Percentiles rank a stretch among this genome's conserved stretches.
Conservation (phyloP, 2,113 vertebrate species). For the Oreocharis arfaki region DNA sequence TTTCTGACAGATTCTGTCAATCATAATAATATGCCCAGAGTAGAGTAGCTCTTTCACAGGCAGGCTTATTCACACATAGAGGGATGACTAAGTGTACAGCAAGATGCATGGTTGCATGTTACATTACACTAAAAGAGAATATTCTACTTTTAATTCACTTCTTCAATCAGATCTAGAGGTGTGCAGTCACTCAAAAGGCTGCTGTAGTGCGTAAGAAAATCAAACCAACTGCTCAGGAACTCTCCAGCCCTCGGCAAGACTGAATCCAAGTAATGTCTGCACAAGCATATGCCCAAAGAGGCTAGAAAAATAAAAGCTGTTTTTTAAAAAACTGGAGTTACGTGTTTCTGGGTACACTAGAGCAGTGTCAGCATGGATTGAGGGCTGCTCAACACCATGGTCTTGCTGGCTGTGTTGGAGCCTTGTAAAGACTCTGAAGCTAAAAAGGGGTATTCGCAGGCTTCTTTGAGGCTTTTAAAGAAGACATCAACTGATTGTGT, state of each 20-base stretch:
- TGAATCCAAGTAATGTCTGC: not conserved
- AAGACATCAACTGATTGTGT: not conserved
- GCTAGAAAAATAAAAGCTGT: not conserved
- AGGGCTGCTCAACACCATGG: not conserved
- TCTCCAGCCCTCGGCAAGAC: not conserved
- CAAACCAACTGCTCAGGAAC: not conserved
- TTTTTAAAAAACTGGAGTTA: not conserved
- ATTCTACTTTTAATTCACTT: slow-evolving; percentile 4
- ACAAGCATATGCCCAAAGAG: not conserved
- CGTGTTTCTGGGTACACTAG: not conserved
- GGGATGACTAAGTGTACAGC: slow-evolving; percentile 5
- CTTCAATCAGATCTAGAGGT: not conserved
- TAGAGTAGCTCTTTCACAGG: not conserved
- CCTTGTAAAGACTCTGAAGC: not conserved
- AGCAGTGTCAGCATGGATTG: not conserved
- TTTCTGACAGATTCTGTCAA: slow-evolving; percentile 32
- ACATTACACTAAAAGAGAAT: not conserved
- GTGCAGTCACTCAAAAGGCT: not conserved
- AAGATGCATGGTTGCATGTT: not conserved
- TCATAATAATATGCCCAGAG: not conserved
- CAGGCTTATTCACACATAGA: not conserved
- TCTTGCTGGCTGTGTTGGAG: not conserved
- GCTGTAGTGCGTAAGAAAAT: not conserved
- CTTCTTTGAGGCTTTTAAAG: not conserved
- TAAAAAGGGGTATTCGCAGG: not conserved